Conservation (phyloP, 2,888 invertebrate species). For the Catocala fraxini region DNA sequence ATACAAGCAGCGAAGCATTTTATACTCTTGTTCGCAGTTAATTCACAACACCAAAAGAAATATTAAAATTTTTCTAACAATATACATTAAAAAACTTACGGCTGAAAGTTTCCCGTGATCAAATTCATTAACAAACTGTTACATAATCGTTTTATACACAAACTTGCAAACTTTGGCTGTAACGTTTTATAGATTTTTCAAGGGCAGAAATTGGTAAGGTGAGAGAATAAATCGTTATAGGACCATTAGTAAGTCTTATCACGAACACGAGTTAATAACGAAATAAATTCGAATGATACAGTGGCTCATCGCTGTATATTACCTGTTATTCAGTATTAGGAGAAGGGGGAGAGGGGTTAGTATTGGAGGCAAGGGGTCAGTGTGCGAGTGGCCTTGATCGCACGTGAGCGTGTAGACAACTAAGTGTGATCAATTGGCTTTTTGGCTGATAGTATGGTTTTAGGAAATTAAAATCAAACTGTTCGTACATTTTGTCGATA, state of each 20-base stretch:
- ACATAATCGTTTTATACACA: slow-evolving; percentile 43
- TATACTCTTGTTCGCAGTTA: no score
- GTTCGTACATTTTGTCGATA: background rate
- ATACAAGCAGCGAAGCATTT: no score
- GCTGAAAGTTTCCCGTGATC: slow-evolving; percentile 37
- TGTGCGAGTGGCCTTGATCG: slow-evolving; percentile 34
- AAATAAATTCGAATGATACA: slow-evolving; percentile 54
- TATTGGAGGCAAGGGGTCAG: background rate
- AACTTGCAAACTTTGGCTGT: slow-evolving; percentile 38
- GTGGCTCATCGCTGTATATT: slow-evolving; percentile 50
- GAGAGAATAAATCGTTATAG: slow-evolving; percentile 23
- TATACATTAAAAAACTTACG: slow-evolving; percentile 9
- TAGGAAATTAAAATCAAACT: slow-evolving; percentile 6
- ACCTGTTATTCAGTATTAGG: slow-evolving; percentile 44
- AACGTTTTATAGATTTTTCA: slow-evolving; percentile 32
- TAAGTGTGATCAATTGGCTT: slow-evolving; percentile 37
- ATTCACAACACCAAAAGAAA: no score
- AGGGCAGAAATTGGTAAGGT: slow-evolving; percentile 11
- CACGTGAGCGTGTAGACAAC: slow-evolving; percentile 33
- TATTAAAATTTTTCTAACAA: slow-evolving; percentile 19
- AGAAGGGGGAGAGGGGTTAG: background rate
- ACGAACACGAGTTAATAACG: slow-evolving; percentile 49
- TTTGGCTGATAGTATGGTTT: slow-evolving; percentile 21
- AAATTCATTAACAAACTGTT: slow-evolving; percentile 50
- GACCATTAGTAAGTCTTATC: slow-evolving; percentile 44